Conservation (phyloP, 2,888 invertebrate species). For the Xylocampa areola region DNA sequence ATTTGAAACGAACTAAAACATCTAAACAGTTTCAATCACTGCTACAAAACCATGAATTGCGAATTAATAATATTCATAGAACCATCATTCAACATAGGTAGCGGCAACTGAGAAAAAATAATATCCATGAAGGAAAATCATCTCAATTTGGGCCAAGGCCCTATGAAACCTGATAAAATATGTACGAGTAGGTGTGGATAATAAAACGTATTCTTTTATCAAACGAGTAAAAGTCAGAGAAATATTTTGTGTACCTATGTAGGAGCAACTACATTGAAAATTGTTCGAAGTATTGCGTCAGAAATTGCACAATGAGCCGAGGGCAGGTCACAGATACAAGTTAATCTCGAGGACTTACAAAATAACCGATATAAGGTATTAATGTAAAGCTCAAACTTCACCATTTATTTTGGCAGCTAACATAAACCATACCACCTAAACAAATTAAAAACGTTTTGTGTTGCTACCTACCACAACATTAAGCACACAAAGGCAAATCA, state of each 20-base stretch:
- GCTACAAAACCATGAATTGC: slow-evolving; percentile 37
- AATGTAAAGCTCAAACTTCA: no score
- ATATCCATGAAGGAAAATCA: slow-evolving; percentile 58
- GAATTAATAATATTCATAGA: slow-evolving; percentile 46
- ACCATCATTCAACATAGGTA: slow-evolving; percentile 39
- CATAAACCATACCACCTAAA: neutral
- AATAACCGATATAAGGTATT: no score
- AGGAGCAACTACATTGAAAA: slow-evolving; percentile 58
- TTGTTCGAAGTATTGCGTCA: slow-evolving; percentile 70
- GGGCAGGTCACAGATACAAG: slow-evolving; percentile 55
- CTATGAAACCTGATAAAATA: slow-evolving; percentile 53
- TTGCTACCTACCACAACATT: slow-evolving; percentile 6
- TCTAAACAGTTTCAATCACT: slow-evolving; percentile 22
- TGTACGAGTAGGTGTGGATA: slow-evolving; percentile 47
- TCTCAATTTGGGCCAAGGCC: slow-evolving; percentile 62
- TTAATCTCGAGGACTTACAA: slow-evolving; percentile 42
- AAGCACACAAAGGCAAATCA: slow-evolving; percentile 13
- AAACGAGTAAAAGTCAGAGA: slow-evolving; percentile 37
- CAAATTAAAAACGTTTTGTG: slow-evolving; percentile 11
- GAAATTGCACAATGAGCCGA: slow-evolving; percentile 65
- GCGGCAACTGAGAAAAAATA: slow-evolving; percentile 37
- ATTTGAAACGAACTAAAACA: slow-evolving; percentile 1
- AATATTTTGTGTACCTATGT: slow-evolving; percentile 44
- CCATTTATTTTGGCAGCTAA: neutral
- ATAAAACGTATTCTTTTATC: slow-evolving; percentile 40